Evolutionary conservation across 2,888 invertebrate genomes (phyloP), one percentile per base, ranked within the genome.

Genomic region (Antheraea yamamai): DNA sequence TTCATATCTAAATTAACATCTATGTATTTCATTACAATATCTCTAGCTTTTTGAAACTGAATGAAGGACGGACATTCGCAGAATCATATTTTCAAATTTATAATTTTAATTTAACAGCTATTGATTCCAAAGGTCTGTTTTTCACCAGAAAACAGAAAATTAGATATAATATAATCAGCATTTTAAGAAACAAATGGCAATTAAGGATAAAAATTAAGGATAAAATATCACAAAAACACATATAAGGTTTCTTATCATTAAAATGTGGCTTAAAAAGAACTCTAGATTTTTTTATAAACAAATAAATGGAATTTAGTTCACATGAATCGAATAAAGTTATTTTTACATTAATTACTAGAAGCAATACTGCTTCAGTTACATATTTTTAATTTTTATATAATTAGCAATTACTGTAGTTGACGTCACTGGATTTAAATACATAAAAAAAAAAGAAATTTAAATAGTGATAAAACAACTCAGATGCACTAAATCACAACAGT

Each of bases 401-500:
- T 4, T 39, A 52, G 26, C 23, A 10, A 26, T n/a, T 39, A 64
- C n/a, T 23, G 23, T 73, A 8, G 47, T 58, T 72, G 64, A 72
- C 52, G 39, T 74, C 23, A 73, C 35, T 55, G 75, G 78, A 74
- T 78, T 79, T 79, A 75, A 77, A 79, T 8, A 76, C 76, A 75
- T 73, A 66, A 77, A 80, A 82, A 78, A 79, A 81, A 81, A 84
- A 55, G 55, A 74, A 80, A 83, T 87, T 80, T 80, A 84, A 85
- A 84, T 87, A 84, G 86, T 85, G 80, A 82, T 84, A 83, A 85
- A 85, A 84, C 82, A 89, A 89, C 90, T 88, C 89, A 85, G 84
- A 86, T 82, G 82, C 81, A 84, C 86, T 94, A 93, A 94, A 94
- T 94, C 93, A 93, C 88, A 91, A 90, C 89, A 86, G 87, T 84